Conservation (phyloP, 2,888 invertebrate species). For the Phanerotoma sp. region DNA sequence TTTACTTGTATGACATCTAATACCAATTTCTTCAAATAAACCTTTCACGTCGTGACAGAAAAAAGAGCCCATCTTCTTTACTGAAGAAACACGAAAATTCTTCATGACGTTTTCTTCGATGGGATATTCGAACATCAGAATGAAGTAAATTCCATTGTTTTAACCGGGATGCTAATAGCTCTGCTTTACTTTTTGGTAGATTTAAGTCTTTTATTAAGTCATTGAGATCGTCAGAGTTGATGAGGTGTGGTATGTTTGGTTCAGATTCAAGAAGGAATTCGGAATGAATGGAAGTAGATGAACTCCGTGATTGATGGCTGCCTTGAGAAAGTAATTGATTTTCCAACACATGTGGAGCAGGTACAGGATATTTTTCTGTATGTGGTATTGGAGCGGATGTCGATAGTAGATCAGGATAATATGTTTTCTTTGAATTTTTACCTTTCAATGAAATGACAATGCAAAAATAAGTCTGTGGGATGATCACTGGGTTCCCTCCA, state of each 20-base stretch:
- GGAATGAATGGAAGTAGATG: not conserved
- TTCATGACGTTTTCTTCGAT: conserved; percentile 24
- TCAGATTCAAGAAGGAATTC: conserved; percentile 12
- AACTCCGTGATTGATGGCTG: conserved; percentile 5
- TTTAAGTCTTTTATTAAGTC: conserved; percentile 35
- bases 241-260: conserved; percentile 20
- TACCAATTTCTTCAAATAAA: conserved; percentile 32
- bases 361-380: conserved; percentile 3
- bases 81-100: conserved; percentile 27
- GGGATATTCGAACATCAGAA: conserved; percentile 24
- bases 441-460: conserved; percentile 24
- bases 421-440: conserved; percentile 29
- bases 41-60: conserved; percentile 33
- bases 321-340: conserved; percentile 9
- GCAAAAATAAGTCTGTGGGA: conserved; percentile 45
- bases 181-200: conserved; percentile 31
- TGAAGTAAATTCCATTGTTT: conserved; percentile 30
- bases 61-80: conserved; percentile 33
- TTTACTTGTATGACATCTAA: conserved; percentile 10
- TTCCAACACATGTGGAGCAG: conserved; percentile 8
- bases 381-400: conserved; percentile 17
- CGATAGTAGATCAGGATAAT: conserved; percentile 25
- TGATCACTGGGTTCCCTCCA: conserved; percentile 44
- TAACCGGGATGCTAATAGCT: conserved; percentile 32
- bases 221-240: conserved; percentile 29